Base-by-base conservation (phyloP, 2,888 invertebrate genomes). In the Eudasyphora cyanicolor region DNA sequence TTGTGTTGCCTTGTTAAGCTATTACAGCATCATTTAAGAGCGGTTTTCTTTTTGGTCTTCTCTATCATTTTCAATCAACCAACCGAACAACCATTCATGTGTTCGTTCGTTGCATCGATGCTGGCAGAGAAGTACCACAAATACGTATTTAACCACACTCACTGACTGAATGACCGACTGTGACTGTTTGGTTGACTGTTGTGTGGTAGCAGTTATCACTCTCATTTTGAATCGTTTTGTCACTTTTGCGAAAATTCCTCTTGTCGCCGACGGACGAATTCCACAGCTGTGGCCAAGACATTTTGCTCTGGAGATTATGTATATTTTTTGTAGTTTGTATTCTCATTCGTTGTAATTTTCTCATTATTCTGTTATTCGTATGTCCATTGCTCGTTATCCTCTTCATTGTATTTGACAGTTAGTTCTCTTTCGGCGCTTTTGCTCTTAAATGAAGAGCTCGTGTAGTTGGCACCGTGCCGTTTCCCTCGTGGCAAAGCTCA, bases 21-120 rank as follows among this genome's bases (percentile, higher is more conserved):
- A 54, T 71, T 54, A 54, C 54, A 35, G 35, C 71, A 71, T 54
- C 54, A 71, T 71, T 35, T 57, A 57, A 54, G 57, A 71, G 71
- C 19, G 21, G 12, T 60, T 24, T 62, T 35, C n/a, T n/a, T n/a
- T n/a, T n/a, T n/a, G n/a, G n/a, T 62, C 35, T 2, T 8, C 10
- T 38, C 38, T 8, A 38, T n/a, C 17, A 62, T 17, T 57, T 57
- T 6, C 24, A 8, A n/a, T n/a, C n/a, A n/a, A n/a, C n/a, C n/a
- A n/a, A n/a, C n/a, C n/a, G n/a, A n/a, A n/a, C n/a, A n/a, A n/a
- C n/a, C n/a, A n/a, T n/a, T n/a, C n/a, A n/a, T n/a, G n/a, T n/a
- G n/a, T n/a, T n/a, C n/a, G n/a, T n/a, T n/a, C n/a, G n/a, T n/a
- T n/a, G n/a, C 35, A 35, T 32, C 35, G 21, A 17, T 32, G 35